phyloP scores from a whole-genome alignment of 2,888 invertebrate genomes.

The Bembecia ichneumoniformis region DNA sequence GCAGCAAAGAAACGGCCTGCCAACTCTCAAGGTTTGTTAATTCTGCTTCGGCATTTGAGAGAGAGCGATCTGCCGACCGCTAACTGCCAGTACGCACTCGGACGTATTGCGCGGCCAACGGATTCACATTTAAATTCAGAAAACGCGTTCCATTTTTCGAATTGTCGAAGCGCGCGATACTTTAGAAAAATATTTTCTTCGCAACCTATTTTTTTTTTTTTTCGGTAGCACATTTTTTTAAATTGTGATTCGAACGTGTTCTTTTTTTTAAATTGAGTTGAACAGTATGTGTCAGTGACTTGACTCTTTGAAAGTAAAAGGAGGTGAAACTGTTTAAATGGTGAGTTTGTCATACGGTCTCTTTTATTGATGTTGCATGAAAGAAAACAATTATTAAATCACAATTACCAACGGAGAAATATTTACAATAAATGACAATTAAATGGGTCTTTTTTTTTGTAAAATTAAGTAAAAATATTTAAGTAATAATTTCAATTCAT shows the following conservation, averaged over 20 bases:
- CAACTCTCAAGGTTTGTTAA: slow-evolving; percentile 31
- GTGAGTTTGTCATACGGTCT: slow-evolving; percentile 12
- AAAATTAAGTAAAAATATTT: neutral
- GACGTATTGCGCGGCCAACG: slow-evolving; percentile 30
- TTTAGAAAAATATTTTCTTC: slow-evolving; percentile 11
- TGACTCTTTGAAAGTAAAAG: slow-evolving; percentile 45
- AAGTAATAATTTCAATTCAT: neutral
- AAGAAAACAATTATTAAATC: neutral
- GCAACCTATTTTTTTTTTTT: slow-evolving; percentile 8
- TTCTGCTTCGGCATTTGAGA: slow-evolving; percentile 29
- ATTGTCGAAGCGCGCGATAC: slow-evolving; percentile 33
- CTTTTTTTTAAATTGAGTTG: neutral
- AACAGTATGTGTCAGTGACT: slow-evolving; percentile 10
- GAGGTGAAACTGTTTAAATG: slow-evolving; percentile 50
- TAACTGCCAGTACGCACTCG: slow-evolving; percentile 40
- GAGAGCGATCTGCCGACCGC: slow-evolving; percentile 46
- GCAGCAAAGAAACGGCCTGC: slow-evolving; percentile 15
- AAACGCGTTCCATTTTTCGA: slow-evolving; percentile 29
- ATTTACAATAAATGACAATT: neutral
- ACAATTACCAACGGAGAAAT: neutral
- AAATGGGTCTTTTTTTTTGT: neutral
- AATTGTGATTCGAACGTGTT: too few relatives aligned
- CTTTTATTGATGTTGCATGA: slow-evolving; percentile 10
- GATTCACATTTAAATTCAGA: slow-evolving; percentile 17
- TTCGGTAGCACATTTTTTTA: slow-evolving; percentile 4